Evolutionary conservation across 2,888 invertebrate genomes (phyloP).

Genomic region (Rutpela maculata): DNA sequence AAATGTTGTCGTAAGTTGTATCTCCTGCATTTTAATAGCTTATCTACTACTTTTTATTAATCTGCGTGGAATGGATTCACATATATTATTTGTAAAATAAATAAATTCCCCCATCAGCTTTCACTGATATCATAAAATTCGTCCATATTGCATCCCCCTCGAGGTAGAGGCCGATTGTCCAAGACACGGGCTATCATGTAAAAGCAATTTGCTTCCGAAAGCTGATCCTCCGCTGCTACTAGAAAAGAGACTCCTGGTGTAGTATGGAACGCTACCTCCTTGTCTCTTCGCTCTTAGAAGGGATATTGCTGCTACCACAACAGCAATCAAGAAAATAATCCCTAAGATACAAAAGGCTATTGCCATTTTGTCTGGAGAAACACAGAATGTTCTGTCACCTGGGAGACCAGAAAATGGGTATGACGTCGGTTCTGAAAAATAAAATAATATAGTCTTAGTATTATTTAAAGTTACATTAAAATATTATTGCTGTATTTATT

Average conservation of each 20-base stretch:
- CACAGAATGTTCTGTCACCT: conserved; percentile 81
- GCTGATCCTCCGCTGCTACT: conserved; percentile 79
- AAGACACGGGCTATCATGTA: conserved; percentile 79
- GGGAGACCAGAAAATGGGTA: conserved; percentile 71
- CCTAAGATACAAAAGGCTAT: conserved; percentile 84
- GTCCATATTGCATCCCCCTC: conserved; percentile 66
- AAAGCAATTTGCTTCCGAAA: conserved; percentile 78
- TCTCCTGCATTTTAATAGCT: background rate
- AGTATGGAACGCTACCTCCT: conserved; percentile 75
- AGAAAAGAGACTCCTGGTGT: conserved; percentile 80
- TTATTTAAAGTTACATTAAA: background rate
- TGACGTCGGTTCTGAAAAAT: conserved; percentile 60
- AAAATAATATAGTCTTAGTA: background rate
- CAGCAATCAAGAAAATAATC: conserved; percentile 82
- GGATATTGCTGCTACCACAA: conserved; percentile 82
- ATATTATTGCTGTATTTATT: too few species aligned
- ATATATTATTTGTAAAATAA: background rate
- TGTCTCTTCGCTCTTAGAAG: conserved; percentile 79
- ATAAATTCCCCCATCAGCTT: background rate
- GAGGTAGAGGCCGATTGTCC: conserved; percentile 72
- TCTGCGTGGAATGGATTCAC: background rate
- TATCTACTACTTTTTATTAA: background rate
- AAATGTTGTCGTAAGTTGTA: background rate
- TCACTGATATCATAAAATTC: conserved; percentile 61
- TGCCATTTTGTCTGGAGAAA: conserved; percentile 86